Base-by-base conservation (phyloP, 2,888 invertebrate genomes). In the Aleiodes alternator region DNA sequence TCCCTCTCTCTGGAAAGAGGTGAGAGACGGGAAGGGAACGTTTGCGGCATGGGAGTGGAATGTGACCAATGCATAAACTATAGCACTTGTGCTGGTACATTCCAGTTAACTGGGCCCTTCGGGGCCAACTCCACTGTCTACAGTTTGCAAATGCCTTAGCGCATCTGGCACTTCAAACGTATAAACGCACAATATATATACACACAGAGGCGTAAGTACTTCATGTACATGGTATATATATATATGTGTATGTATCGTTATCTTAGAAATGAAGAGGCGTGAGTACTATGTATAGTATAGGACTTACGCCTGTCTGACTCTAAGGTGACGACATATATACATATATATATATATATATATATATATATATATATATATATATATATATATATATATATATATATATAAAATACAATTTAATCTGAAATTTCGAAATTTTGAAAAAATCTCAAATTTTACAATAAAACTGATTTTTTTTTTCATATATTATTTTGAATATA, bases 11-110 rank as follows among this genome's bases (percentile, higher is more conserved):
- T n/a, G 66, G 23, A 66, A 68, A 68, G 68, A 68, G 64, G 43
- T 9, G 43, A n/a, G n/a, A n/a, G n/a, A n/a, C n/a, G n/a, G n/a
- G n/a, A n/a, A n/a, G n/a, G n/a, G n/a, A 43, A 82, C 81, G 84
- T 84, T 84, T 82, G 78, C 85, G 87, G 87, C 88, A 88, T 87
- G 88, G 86, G 87, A 88, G 87, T 86, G 87, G 88, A 88, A 88
- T 88, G 88, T 87, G 88, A 87, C 86, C 85, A 85, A 87, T 86
- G 87, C 88, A 88, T 87, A 86, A 86, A 87, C 87, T 87, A 87
- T 87, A 87, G 85, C 86, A 83, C 84, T 80, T 83, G 23, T 23
- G 23, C 2, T 23, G 76, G 83, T 66, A 69, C 86, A 87, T 87
- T 85, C 86, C 86, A 80, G 34, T 34, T 8, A 43, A 43, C 78